Percentiles rank a stretch among this genome's conserved stretches.
These are phyloP conservation scores for Proteles cristata DNA, from an alignment of 2,113 vertebrate genomes.

Conservation along the genomic window DNA sequence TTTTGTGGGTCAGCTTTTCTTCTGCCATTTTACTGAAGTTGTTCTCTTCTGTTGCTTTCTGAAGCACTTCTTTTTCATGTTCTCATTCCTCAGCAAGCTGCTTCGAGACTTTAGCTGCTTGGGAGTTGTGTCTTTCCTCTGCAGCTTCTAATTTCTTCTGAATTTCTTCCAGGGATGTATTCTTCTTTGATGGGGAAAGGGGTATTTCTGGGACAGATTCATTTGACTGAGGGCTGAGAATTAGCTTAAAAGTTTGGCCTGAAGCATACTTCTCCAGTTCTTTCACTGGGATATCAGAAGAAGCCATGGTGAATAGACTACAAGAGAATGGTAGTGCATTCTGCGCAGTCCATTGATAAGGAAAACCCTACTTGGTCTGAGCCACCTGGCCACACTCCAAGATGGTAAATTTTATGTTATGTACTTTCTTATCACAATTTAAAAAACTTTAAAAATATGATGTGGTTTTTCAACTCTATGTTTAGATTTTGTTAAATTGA, in stretches of 20 bases:
- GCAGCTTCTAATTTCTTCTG: constrained; percentile 92
- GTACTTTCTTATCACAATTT: background rate
- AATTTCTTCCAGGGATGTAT: constrained; percentile 91
- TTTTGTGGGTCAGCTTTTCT: constrained; percentile 94
- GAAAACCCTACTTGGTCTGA: constrained; percentile 37
- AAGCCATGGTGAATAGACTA: constrained; percentile 56
- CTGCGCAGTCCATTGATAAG: background rate
- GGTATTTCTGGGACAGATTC: constrained; percentile 89
- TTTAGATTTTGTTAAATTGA: background rate
- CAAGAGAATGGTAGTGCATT: background rate
- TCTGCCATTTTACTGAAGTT: constrained; percentile 94
- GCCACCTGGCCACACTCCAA: background rate
- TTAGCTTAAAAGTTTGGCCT: constrained; percentile 92
- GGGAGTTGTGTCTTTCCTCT: constrained; percentile 92
- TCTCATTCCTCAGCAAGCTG: constrained; percentile 92
- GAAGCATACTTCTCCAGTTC: constrained; percentile 91
- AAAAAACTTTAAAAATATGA: background rate
- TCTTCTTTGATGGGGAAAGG: constrained; percentile 89
- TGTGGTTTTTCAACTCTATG: background rate
- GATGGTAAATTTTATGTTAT: constrained; percentile 81
- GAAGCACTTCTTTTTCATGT: constrained; percentile 92
- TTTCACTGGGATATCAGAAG: constrained; percentile 89
- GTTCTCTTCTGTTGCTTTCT: constrained; percentile 92
- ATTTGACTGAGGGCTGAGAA: constrained; percentile 88
- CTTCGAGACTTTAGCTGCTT: constrained; percentile 91